Conservation (phyloP, 2,797 vertebrate genomes). For the Fundulus diaphanus region DNA sequence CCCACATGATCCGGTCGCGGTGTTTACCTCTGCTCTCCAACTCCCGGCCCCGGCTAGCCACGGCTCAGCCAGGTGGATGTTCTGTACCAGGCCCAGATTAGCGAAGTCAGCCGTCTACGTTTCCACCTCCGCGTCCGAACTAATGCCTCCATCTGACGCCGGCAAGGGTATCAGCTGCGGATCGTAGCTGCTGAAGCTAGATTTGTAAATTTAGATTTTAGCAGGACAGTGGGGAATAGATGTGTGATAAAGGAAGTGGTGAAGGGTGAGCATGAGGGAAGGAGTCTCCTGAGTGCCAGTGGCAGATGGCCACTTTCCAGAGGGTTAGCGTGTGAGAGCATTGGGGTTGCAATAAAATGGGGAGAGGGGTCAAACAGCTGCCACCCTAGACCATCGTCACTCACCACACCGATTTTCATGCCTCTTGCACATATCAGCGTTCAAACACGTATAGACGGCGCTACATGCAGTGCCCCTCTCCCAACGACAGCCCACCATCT, state of each 20-base stretch:
- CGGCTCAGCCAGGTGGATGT: constrained; percentile 71
- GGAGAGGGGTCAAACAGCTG: constrained; percentile 70
- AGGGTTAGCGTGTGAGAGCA: constrained; percentile 25
- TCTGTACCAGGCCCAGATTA: constrained; percentile 72
- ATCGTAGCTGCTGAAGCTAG: neutral
- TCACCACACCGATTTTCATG: constrained; percentile 30
- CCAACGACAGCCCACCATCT: constrained; percentile 78
- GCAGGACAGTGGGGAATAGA: neutral
- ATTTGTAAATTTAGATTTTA: neutral
- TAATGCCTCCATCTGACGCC: constrained; percentile 49
- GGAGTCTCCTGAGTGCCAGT: constrained; percentile 34
- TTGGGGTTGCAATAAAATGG: constrained; percentile 15
- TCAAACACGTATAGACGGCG: constrained; percentile 17
- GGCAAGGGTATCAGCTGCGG: neutral
- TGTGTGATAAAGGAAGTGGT: neutral
- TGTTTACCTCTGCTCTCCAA: constrained; percentile 46
- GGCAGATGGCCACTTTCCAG: constrained; percentile 54
- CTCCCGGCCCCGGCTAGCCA: constrained; percentile 16
- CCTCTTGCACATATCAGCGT: constrained; percentile 22
- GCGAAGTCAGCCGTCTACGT: constrained; percentile 61
- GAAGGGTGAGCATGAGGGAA: neutral
- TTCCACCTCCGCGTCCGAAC: constrained; percentile 33
- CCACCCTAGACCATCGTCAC: constrained; percentile 45
- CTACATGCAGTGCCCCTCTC: constrained; percentile 11
- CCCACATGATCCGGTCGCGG: constrained; percentile 43